phyloP scores from a whole-genome alignment of 2,888 invertebrate species.

The Papilio protenor region DNA sequence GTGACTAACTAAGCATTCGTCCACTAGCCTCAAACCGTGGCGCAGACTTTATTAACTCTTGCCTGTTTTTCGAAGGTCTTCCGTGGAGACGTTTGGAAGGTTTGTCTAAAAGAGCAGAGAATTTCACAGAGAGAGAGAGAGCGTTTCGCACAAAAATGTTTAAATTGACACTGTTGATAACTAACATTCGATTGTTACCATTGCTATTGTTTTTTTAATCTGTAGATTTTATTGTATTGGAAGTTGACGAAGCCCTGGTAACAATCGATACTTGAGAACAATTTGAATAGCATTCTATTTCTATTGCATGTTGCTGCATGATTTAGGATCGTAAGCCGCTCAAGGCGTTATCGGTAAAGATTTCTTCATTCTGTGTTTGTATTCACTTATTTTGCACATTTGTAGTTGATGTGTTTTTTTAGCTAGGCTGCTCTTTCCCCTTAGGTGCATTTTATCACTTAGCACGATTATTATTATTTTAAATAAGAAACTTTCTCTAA shows the following conservation, averaged over 20 bases:
- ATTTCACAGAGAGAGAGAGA: conserved; percentile 70
- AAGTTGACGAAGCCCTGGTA: conserved; percentile 61
- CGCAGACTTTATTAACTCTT: conserved; percentile 77
- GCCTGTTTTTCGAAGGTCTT: conserved; percentile 85
- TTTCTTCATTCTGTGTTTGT: conserved; percentile 73
- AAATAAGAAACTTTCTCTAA: conserved; percentile 76
- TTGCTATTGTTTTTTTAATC: conserved; percentile 51
- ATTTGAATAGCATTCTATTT: conserved; percentile 70
- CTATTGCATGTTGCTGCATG: conserved; percentile 83
- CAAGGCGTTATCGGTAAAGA: conserved; percentile 81
- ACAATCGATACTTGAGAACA: conserved; percentile 62
- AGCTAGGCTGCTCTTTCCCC: conserved; percentile 83
- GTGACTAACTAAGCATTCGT: conserved; percentile 57
- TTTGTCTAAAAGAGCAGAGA: conserved; percentile 82
- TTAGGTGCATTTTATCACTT: conserved; percentile 82
- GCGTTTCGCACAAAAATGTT: conserved; percentile 73
- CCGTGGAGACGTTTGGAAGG: conserved; percentile 87
- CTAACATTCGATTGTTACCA: conserved; percentile 69
- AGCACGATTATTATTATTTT: conserved; percentile 83
- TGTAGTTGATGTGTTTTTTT: conserved; percentile 81
- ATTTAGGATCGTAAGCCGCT: conserved; percentile 81
- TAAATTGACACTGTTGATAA: conserved; percentile 64
- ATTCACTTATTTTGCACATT: conserved; percentile 84
- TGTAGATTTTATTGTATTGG: conserved; percentile 46
- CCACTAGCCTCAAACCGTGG: conserved; percentile 73